Percentiles rank a stretch among this genome's conserved stretches.
Conservation (phyloP, 2,113 vertebrate species). For the Chlamydotis undulata region DNA sequence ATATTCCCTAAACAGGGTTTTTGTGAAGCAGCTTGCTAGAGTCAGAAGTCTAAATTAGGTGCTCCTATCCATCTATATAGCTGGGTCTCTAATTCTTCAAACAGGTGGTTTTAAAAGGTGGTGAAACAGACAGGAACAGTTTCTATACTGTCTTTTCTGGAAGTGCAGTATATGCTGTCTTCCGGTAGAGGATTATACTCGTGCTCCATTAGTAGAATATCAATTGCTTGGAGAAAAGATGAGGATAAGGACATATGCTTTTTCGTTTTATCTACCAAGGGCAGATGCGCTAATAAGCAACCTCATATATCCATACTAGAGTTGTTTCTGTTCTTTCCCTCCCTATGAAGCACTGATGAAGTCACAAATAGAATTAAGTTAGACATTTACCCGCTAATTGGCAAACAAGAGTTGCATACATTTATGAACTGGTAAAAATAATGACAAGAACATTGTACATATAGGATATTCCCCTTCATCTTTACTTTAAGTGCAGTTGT, state of each 20-base stretch:
- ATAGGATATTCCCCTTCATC: not conserved
- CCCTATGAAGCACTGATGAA: not conserved
- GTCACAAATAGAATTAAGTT: not conserved
- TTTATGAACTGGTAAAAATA: not conserved
- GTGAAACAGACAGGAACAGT: not conserved
- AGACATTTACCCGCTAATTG: not conserved
- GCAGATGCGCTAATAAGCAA: not conserved
- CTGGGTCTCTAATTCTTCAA: not conserved
- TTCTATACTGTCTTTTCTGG: not conserved
- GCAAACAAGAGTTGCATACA: not conserved
- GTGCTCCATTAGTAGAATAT: not conserved
- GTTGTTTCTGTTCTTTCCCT: not conserved
- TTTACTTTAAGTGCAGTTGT: not conserved
- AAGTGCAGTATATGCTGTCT: not conserved
- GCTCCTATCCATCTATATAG: fast-evolving
- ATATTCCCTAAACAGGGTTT: not conserved
- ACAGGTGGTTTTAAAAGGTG: not conserved
- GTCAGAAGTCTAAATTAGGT: not conserved
- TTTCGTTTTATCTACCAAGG: not conserved
- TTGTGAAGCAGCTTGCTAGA: not conserved
- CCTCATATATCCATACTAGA: not conserved
- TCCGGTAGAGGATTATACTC: not conserved
- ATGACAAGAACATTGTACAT: not conserved
- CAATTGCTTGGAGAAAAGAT: not conserved
- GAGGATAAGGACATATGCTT: not conserved